phyloP scores from a whole-genome alignment of 2,113 vertebrate genomes.

The Mugil cephalus region DNA sequence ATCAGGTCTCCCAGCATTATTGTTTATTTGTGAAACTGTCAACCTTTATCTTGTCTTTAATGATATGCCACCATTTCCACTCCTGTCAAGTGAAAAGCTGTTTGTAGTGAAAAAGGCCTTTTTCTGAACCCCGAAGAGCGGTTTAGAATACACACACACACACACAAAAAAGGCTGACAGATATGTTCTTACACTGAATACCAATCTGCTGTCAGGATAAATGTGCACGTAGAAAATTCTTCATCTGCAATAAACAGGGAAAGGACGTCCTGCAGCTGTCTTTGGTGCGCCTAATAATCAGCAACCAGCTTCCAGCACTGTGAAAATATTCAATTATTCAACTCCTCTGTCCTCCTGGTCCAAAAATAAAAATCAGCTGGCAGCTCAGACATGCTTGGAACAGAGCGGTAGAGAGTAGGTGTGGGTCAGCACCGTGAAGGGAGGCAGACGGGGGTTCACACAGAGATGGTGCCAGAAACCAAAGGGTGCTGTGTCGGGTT shows the following conservation, averaged over 20 bases:
- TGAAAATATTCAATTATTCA: conserved; percentile 47
- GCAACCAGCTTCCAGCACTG: conserved; percentile 3
- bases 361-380: conserved; percentile 43
- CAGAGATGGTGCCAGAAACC: conserved; percentile 45
- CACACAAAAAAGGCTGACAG: background rate
- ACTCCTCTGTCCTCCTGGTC: conserved; percentile 36
- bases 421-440: conserved; percentile 31
- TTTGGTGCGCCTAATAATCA: conserved; percentile 54
- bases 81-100: background rate
- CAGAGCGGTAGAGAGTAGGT: conserved; percentile 11
- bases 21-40: background rate
- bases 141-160: background rate
- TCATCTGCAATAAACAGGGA: background rate
- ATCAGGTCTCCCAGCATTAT: background rate
- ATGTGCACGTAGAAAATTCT: background rate
- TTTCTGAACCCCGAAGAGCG: background rate
- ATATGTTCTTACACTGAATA: background rate
- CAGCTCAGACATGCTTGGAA: conserved; percentile 47
- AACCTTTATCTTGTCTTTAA: background rate
- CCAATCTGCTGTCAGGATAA: background rate
- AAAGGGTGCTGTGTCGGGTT: conserved; percentile 42
- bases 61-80: background rate
- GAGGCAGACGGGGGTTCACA: conserved; percentile 9
- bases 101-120: background rate
- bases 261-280: background rate